Conservation (phyloP, 2,113 vertebrate genomes). For the Cairina moschata region DNA sequence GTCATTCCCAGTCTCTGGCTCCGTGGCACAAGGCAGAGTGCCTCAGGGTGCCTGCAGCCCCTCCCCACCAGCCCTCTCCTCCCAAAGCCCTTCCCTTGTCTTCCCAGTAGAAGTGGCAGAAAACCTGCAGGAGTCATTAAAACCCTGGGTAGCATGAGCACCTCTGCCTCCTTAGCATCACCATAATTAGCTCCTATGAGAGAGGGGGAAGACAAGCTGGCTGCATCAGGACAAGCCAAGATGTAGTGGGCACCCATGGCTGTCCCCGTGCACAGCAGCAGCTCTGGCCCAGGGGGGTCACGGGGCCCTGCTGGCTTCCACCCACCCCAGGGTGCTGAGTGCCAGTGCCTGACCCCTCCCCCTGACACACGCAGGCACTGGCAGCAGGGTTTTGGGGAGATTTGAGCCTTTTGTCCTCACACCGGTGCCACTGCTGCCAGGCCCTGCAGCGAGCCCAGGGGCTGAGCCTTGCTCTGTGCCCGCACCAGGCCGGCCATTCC, state of each 20-base stretch:
- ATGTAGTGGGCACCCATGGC: neutral
- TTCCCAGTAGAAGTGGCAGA: neutral
- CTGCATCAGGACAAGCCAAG: neutral
- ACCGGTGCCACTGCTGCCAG: neutral
- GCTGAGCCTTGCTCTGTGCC: rapidly evolving
- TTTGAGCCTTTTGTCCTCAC: neutral
- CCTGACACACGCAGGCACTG: rapidly evolving
- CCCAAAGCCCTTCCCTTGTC: neutral
- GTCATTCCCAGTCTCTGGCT: neutral
- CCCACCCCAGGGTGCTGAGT: too few species aligned
- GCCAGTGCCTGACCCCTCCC: neutral
- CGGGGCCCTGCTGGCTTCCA: neutral
- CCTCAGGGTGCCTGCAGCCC: neutral
- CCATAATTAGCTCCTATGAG: constrained; percentile 48
- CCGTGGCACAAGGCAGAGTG: rapidly evolving
- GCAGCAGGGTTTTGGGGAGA: neutral
- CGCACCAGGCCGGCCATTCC: neutral
- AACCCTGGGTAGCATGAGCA: constrained; percentile 39
- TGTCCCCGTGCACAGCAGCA: rapidly evolving
- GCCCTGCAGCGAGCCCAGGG: rapidly evolving
- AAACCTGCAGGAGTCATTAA: constrained; percentile 27
- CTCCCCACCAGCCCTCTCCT: neutral
- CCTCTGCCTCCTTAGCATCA: constrained; percentile 59
- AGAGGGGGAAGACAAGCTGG: neutral
- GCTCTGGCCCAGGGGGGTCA: neutral